These are phyloP conservation scores for Balearica regulorum DNA, from an alignment of 2,797 vertebrate species.

Conservation along the genomic window DNA sequence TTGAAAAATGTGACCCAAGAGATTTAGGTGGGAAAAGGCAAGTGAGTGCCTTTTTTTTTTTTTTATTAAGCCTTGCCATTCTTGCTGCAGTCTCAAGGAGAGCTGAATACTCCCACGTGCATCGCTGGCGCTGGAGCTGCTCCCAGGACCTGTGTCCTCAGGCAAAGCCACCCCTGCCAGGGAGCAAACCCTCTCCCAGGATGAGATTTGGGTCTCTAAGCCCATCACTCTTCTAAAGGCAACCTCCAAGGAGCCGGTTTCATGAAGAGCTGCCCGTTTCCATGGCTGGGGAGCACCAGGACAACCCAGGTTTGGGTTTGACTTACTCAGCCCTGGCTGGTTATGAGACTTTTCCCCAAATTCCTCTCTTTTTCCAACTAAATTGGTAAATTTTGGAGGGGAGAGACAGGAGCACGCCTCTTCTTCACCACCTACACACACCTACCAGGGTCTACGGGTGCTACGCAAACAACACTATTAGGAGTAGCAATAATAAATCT, in stretches of 20 bases:
- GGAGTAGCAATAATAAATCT: no score
- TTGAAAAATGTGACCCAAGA: not conserved
- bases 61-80: not conserved
- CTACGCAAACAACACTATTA: not conserved
- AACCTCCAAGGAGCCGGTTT: not conserved
- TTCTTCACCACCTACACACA: not conserved
- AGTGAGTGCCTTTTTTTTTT: not conserved
- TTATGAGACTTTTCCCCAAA: not conserved
- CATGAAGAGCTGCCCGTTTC: not conserved
- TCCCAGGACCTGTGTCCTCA: not conserved
- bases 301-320: not conserved
- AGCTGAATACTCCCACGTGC: not conserved
- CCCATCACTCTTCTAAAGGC: not conserved
- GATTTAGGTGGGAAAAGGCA: not conserved
- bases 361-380: not conserved
- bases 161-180: not conserved
- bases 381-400: not conserved
- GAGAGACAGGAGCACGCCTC: not conserved
- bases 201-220: not conserved
- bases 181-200: not conserved
- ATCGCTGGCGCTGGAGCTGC: not conserved
- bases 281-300: not conserved
- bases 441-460: not conserved
- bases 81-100: accelerated
- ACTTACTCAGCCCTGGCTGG: not conserved